phyloP scores from a whole-genome alignment of 2,888 invertebrate genomes.

The Theretra japonica region DNA sequence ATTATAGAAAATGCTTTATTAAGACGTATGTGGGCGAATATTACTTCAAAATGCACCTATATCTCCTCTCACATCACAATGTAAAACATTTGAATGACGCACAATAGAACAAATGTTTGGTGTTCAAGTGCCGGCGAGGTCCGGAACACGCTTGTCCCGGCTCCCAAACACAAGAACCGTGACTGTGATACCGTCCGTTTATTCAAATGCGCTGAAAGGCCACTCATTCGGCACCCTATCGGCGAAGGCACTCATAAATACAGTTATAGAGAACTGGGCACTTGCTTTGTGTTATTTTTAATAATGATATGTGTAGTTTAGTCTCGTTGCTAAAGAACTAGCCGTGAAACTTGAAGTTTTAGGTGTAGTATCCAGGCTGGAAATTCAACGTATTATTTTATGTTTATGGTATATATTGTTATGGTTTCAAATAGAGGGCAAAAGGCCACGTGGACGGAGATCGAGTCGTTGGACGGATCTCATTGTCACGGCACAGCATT shows the following conservation, averaged over 20 bases:
- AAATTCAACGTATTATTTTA: no score
- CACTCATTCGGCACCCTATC: neutral
- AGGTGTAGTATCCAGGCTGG: no score
- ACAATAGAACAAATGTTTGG: neutral
- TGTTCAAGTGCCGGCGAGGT: neutral
- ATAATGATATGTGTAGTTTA: no score
- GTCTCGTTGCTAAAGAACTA: no score
- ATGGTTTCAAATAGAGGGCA: no score
- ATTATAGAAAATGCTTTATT: no score
- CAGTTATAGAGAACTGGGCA: neutral
- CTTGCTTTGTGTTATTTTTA: neutral
- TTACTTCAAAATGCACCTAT: neutral
- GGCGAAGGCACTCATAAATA: neutral
- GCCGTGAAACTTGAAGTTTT: no score
- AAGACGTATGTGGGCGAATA: neutral
- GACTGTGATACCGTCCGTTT: conserved; percentile 1
- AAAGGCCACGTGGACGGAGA: no score
- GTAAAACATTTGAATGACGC: neutral
- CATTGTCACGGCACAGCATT: no score
- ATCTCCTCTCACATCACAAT: neutral
- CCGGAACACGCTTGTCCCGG: neutral
- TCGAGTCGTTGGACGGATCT: no score
- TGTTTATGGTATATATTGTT: no score
- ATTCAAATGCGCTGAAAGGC: conserved; percentile 9
- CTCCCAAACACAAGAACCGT: neutral